Percentiles rank a stretch among this genome's conserved stretches.
phyloP scores from a whole-genome alignment of 2,888 invertebrate genomes.

The Lepeophtheirus nordmannii region DNA sequence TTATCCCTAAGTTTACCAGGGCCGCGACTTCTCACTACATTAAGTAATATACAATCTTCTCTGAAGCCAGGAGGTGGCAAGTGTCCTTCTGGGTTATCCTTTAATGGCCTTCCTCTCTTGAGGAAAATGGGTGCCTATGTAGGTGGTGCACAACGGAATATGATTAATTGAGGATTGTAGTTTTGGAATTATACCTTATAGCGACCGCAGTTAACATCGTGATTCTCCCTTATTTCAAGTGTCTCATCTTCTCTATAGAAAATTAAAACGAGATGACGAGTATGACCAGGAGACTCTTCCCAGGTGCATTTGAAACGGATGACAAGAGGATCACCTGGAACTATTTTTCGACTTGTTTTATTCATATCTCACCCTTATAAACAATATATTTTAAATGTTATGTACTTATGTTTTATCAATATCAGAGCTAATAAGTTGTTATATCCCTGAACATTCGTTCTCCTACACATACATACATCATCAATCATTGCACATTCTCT shows the following conservation, averaged over 20 bases:
- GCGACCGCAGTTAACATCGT: constrained; percentile 49
- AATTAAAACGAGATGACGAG: constrained; percentile 56
- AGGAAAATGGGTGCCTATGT: constrained; percentile 49
- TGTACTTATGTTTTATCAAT: too few relatives aligned
- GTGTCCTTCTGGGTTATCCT: constrained; percentile 38
- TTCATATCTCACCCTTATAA: background rate
- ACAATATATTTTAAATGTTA: too few relatives aligned
- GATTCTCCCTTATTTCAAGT: constrained; percentile 67
- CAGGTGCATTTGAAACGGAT: background rate
- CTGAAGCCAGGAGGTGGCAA: constrained; percentile 3
- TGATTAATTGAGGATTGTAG: too few relatives aligned
- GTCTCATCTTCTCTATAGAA: constrained; percentile 77
- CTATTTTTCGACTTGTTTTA: background rate
- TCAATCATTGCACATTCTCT: too few relatives aligned
- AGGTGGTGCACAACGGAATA: too few relatives aligned
- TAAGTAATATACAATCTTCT: constrained; percentile 11
- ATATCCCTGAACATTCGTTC: too few relatives aligned
- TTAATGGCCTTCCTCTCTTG: constrained; percentile 57
- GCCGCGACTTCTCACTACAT: constrained; percentile 16
- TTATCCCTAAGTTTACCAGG: constrained; percentile 10
- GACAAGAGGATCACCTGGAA: background rate
- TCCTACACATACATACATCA: too few relatives aligned
- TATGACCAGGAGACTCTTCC: background rate
- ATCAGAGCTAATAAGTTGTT: too few relatives aligned
- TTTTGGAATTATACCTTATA: constrained; percentile 38